These are phyloP conservation scores for Eidolon helvum DNA, from an alignment of 2,113 vertebrate species.

Conservation along the genomic window DNA sequence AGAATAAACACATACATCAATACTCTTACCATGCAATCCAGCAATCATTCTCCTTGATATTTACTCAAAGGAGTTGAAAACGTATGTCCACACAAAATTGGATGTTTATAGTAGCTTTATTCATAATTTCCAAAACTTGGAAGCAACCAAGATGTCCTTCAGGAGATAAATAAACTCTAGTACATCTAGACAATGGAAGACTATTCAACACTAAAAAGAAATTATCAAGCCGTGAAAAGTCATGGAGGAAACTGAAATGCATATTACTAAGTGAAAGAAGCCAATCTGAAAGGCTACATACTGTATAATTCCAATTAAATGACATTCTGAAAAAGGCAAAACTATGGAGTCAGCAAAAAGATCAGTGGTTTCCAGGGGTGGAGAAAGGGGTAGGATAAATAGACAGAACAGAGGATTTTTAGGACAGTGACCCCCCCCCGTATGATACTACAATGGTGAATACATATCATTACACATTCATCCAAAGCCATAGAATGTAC, in stretches of 20 bases:
- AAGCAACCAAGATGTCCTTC: neutral
- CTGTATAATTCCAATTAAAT: neutral
- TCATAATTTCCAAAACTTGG: neutral
- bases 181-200: neutral
- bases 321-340: neutral
- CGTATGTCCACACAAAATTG: neutral
- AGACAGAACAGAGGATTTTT: neutral
- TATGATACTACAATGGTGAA: neutral
- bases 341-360: neutral
- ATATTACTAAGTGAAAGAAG: neutral
- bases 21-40: neutral
- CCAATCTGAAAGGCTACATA: neutral
- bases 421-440: neutral
- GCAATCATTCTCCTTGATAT: neutral
- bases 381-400: neutral
- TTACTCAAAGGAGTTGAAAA: neutral
- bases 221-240: neutral
- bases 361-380: neutral
- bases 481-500: neutral
- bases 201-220: neutral
- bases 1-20: neutral
- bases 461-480: neutral
- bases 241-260: neutral
- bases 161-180: neutral
- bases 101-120: neutral